These are phyloP conservation scores for Lota lota DNA, from an alignment of 2,113 vertebrate species.

Conservation along the genomic window DNA sequence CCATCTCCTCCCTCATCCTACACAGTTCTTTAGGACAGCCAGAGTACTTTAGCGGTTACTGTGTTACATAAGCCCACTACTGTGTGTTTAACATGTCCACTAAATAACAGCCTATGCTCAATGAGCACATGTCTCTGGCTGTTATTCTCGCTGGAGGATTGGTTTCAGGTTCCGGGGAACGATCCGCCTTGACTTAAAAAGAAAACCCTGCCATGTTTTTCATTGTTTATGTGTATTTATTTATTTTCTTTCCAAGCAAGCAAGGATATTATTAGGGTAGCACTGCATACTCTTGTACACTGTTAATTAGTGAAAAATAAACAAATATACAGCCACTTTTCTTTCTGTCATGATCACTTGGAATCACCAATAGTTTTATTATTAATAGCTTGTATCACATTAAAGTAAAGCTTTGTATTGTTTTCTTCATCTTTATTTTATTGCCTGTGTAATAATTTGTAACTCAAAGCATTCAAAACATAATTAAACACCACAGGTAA, in stretches of 20 bases:
- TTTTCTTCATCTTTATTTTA: background rate
- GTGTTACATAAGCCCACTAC: constrained; percentile 8
- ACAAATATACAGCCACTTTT: constrained; percentile 30
- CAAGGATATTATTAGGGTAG: constrained; percentile 49
- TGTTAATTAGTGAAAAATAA: constrained; percentile 59
- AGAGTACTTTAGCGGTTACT: no score
- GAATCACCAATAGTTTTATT: background rate
- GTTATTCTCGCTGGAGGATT: background rate
- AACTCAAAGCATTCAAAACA: background rate
- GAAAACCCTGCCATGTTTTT: constrained; percentile 27
- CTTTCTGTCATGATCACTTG: constrained; percentile 1
- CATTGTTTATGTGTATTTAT: constrained; percentile 59
- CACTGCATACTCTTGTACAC: constrained; percentile 51
- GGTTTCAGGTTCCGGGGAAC: background rate
- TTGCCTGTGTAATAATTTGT: background rate
- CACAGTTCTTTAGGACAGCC: background rate
- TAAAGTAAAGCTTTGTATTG: background rate
- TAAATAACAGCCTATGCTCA: background rate
- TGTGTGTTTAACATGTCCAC: constrained; percentile 11
- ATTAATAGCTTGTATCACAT: background rate
- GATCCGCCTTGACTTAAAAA: constrained; percentile 7
- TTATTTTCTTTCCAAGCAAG: constrained; percentile 60
- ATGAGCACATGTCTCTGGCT: no score
- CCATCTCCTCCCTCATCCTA: constrained; percentile 20
- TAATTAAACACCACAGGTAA: constrained; percentile 9